Percentiles rank a stretch among this genome's conserved stretches.
Conservation (phyloP, 2,888 invertebrate genomes). For the Lissocephala sabroskyi region DNA sequence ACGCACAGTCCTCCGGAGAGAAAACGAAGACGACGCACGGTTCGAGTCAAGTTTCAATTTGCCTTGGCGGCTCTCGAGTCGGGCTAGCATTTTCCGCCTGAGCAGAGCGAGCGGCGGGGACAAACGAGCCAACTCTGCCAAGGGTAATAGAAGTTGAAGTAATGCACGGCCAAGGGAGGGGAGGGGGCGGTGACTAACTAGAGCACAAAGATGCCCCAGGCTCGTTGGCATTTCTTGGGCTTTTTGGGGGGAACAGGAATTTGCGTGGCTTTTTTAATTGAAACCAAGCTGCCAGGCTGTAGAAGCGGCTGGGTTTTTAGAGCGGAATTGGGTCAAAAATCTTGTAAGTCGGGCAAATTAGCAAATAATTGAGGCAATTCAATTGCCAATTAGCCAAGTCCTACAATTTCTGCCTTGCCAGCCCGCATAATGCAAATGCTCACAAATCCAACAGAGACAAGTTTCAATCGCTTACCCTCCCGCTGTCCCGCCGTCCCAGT, state of each 20-base stretch:
- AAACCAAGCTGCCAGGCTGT: no score
- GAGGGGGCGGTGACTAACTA: slow-evolving; percentile 7
- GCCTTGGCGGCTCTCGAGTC: slow-evolving; percentile 36
- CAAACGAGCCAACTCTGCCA: not conserved
- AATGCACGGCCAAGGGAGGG: slow-evolving; percentile 9
- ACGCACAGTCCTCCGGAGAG: not conserved
- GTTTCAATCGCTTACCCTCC: no score
- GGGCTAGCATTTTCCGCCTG: slow-evolving; percentile 38
- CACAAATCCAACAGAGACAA: slow-evolving; percentile 1
- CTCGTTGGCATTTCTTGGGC: no score
- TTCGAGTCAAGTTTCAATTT: slow-evolving; percentile 32
- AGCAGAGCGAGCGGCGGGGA: slow-evolving; percentile 9
- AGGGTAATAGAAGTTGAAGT: not conserved
- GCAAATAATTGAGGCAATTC: slow-evolving; percentile 43
- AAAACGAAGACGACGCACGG: not conserved
- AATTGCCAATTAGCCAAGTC: slow-evolving; percentile 45
- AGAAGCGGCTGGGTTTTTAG: no score
- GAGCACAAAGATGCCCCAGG: slow-evolving; percentile 7
- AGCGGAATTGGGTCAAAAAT: slow-evolving; percentile 40
- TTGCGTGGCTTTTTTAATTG: not conserved
- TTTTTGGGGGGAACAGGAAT: not conserved
- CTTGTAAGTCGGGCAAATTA: slow-evolving; percentile 29
- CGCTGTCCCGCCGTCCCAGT: slow-evolving; percentile 10
- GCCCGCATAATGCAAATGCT: no score
- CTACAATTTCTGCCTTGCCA: no score